Base-by-base conservation (phyloP, 2,888 invertebrate genomes). In the Eulithis prunata region DNA sequence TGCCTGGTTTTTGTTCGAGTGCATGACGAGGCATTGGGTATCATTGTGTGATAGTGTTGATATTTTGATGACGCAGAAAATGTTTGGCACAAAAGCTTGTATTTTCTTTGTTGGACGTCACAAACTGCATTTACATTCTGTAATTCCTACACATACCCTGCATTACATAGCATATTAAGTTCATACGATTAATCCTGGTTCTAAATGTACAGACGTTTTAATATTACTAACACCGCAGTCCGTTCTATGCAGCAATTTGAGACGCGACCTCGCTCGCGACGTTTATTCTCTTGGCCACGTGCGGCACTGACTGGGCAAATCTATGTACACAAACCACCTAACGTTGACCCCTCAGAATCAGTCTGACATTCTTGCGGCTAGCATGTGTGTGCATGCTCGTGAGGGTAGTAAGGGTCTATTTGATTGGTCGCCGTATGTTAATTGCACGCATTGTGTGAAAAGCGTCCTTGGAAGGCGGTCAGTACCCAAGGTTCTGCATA, bases 161-260 rank as follows among this genome's bases (percentile, higher is more conserved):
- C 52, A 53, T 8, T 38, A 36, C 8, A 53, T 12, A 36, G 12
- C n/a, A 36, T 5, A n/a, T 36, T 61, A 21, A 21, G 21, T 21
- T 62, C 56, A 60, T 63, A 69, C 57, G 66, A 61, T 65, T 53
- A 55, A 62, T 69, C 60, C 45, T 57, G 78, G 80, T 82, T 83
- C 75, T 80, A 79, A 82, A 81, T 82, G 84, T 83, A 82, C 79
- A 82, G 81, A 82, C 79, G 80, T 87, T 88, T 87, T 87, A 87
- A 87, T 87, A 85, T 86, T 82, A 85, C 80, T 86, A 89, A 90
- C 88, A 82, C 91, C 91, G 92, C 91, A 91, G 88, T 91, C 82
- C 77, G 84, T 86, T 88, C 84, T 88, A 91, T 93, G 92, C 92
- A 91, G 91, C 84, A 89, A 90, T 88, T 88, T 87, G 80, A 87